Evolutionary conservation across 2,113 vertebrate genomes (phyloP), one percentile per base, ranked within the genome.

Genomic region (Calyptomena viridis): DNA sequence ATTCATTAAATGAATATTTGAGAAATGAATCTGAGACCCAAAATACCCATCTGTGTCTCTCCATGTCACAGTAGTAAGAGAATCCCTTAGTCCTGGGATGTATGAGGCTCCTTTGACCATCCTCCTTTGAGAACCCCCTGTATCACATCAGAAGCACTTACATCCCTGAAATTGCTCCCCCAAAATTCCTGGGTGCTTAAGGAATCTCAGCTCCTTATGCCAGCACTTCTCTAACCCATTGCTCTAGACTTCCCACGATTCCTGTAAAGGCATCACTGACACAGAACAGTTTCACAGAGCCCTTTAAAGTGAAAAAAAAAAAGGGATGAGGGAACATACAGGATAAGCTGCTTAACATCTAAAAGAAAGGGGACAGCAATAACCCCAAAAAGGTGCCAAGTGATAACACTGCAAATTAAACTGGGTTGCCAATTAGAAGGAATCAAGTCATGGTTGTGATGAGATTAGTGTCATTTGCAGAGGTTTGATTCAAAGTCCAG

Each of bases 391-490:
- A 84, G 39, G 50, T 93, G 68, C 80, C 85, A 72, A 78, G 35
- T 81, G 68, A 75, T 81, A 72, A 72, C 7, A 35, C 69, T 84
- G 72, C 79, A 64, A 71, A 90, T 31, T 93, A 84, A 81, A 82
- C 73, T 89, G 85, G 93, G 88, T 96, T 92, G 93, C 94, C 85
- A 97, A 90, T 97, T 96, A 96, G 53, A 86, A 92, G 69, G 72
- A 93, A 89, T 96, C 94, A 95, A 93, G 35, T 92, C 69, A 72
- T 31, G 31, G 60, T 49, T 56, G 60, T 56, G 76, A 87, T 93
- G 76, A 95, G 94, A 95, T 97, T 95, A 96, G 67, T 95, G 94
- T 95, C 89, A 85, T 73, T 87, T 66, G 47, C 55, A 80, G 64
- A 62, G 37, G 11, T 33, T n/a, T 81, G 37, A 73, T 53, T 89